Conservation (phyloP, 2,888 invertebrate species). For the Magallana nippona region DNA sequence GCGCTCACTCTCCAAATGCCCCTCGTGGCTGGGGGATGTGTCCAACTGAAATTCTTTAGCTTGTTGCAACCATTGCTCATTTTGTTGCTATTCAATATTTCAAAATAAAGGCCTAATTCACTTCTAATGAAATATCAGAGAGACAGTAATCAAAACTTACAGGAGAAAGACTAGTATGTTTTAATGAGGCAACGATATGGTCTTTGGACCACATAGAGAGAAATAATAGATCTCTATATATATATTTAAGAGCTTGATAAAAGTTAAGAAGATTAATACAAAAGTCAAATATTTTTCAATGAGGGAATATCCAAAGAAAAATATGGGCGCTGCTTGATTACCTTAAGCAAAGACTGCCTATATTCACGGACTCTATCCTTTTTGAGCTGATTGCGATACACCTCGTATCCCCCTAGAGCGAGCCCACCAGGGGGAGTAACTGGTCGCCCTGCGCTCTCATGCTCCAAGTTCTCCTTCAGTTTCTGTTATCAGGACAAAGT, state of each 20-base stretch:
- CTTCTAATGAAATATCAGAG: background rate
- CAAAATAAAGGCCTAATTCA: slow-evolving; percentile 3
- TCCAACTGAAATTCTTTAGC: slow-evolving; percentile 52
- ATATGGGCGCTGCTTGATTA: slow-evolving; percentile 19
- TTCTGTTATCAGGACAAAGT: slow-evolving; percentile 40
- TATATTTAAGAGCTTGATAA: background rate
- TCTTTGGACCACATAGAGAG: background rate
- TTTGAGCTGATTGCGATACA: slow-evolving; percentile 43
- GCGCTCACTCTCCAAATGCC: slow-evolving; percentile 59
- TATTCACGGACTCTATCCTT: slow-evolving; percentile 32
- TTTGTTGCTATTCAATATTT: slow-evolving; percentile 46
- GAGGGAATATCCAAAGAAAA: background rate
- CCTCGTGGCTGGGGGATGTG: slow-evolving; percentile 52
- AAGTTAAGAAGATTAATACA: background rate
- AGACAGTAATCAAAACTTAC: background rate
- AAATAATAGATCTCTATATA: background rate
- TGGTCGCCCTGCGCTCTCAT: slow-evolving; percentile 1
- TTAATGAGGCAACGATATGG: background rate
- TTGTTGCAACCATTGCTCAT: slow-evolving; percentile 46
- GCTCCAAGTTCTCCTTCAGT: slow-evolving; percentile 39
- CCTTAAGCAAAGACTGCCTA: slow-evolving; percentile 41
- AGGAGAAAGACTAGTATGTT: slow-evolving; percentile 21
- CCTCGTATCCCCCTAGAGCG: slow-evolving; percentile 46
- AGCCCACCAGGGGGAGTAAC: slow-evolving; percentile 48
- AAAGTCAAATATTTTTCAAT: no score